Evolutionary conservation across 2,797 vertebrate species (phyloP).

Genomic region (Pachyuromys duprasi): DNA sequence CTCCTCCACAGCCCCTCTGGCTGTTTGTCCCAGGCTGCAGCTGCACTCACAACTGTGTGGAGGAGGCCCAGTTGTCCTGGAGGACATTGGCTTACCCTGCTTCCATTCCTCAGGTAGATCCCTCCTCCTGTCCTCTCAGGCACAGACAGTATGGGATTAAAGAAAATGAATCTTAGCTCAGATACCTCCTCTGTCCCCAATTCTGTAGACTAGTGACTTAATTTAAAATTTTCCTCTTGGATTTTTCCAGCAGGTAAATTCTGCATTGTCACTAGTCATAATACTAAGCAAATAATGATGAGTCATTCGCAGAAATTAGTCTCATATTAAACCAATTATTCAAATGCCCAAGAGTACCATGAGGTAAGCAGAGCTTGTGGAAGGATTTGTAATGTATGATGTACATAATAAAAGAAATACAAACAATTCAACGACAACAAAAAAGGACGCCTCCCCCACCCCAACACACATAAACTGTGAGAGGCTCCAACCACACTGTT

Average conservation of each 20-base stretch:
- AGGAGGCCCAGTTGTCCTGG: neutral
- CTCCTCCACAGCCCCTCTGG: constrained; percentile 36
- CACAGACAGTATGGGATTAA: rapidly evolving
- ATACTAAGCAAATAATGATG: constrained; percentile 48
- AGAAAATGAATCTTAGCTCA: neutral
- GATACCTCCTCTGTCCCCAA: neutral
- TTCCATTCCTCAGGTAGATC: neutral
- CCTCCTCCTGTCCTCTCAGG: neutral
- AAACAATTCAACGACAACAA: neutral
- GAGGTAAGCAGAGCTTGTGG: constrained; percentile 53
- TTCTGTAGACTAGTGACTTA: neutral
- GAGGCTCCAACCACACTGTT: neutral
- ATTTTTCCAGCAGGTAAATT: constrained; percentile 56
- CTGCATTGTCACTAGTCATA: constrained; percentile 37
- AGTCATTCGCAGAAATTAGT: constrained; percentile 71
- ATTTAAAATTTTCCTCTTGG: constrained; percentile 19
- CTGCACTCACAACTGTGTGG: neutral
- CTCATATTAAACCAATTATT: constrained; percentile 68
- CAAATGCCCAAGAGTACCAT: constrained; percentile 48
- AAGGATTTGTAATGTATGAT: constrained; percentile 75
- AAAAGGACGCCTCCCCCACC: neutral
- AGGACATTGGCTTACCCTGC: neutral
- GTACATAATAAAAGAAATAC: constrained; percentile 34
- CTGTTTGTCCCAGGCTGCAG: constrained; percentile 32
- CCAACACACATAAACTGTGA: neutral